These are phyloP conservation scores for Aspidiotus destructor DNA, from an alignment of 2,888 invertebrate genomes.

Conservation along the genomic window DNA sequence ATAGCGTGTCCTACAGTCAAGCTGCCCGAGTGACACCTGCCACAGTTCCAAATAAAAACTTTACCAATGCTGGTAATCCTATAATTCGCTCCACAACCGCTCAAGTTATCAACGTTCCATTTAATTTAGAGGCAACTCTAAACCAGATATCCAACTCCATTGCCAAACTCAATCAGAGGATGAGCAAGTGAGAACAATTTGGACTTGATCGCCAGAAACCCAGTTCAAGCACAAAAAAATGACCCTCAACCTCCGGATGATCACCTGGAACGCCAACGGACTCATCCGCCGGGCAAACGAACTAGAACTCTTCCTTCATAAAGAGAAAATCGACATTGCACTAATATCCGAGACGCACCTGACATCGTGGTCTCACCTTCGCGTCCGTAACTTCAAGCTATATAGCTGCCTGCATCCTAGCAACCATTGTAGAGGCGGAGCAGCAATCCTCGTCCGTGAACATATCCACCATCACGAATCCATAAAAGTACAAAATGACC, in stretches of 20 bases:
- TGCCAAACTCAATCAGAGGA: neutral
- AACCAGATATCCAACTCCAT: neutral
- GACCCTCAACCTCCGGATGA: neutral
- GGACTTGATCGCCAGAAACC: neutral
- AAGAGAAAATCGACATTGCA: neutral
- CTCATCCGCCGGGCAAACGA: neutral
- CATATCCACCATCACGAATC: neutral
- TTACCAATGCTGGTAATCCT: neutral
- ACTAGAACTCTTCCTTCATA: neutral
- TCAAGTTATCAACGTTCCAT: neutral
- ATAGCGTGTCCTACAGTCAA: neutral
- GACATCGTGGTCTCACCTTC: neutral
- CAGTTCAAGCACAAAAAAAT: neutral
- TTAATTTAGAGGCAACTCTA: neutral
- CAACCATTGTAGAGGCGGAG: neutral
- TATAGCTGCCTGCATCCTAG: neutral
- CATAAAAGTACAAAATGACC: neutral
- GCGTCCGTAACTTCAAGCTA: neutral
- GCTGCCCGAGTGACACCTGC: neutral
- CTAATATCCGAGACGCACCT: neutral
- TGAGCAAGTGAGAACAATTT: neutral
- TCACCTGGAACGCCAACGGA: conserved; percentile 8
- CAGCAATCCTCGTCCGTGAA: neutral
- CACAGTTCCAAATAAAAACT: neutral
- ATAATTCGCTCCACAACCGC: neutral